Evolutionary conservation across 1,140 invertebrate genomes (phyloP).

Genomic region (Leucophenga varia): DNA sequence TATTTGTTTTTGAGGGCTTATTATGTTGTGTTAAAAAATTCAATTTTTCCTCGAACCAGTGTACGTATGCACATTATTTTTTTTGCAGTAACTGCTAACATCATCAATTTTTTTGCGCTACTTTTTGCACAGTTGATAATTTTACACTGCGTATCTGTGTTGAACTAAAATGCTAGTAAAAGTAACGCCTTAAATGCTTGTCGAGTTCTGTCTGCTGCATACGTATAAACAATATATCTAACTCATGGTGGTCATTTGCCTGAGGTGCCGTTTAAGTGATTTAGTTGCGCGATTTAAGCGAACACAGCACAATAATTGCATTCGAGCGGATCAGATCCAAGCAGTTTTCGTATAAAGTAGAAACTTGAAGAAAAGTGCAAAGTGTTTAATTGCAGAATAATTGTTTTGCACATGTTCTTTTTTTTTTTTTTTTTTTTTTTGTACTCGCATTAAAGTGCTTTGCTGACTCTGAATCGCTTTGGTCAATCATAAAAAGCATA

Average conservation of each 20-base stretch:
- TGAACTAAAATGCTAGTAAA: constrained; percentile 7
- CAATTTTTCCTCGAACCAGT: no score
- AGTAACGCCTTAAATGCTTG: no score
- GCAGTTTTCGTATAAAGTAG: not conserved
- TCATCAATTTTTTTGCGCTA: no score
- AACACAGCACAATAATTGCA: not conserved
- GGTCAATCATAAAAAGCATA: constrained; percentile 53
- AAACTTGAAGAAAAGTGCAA: constrained; percentile 41
- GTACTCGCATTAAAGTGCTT: no score
- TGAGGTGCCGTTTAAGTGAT: constrained; percentile 51
- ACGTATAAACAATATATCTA: no score
- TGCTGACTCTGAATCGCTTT: constrained; percentile 33
- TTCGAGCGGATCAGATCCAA: not conserved
- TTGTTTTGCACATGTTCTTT: constrained; percentile 54
- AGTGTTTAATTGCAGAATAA: constrained; percentile 55
- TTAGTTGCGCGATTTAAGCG: constrained; percentile 27
- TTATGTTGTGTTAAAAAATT: no score
- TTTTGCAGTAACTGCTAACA: no score
- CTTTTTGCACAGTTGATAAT: no score
- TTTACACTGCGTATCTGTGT: not conserved
- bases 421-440: no score
- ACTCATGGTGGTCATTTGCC: constrained; percentile 53
- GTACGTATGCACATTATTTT: no score
- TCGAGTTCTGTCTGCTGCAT: no score
- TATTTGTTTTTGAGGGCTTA: no score